Evolutionary conservation across 2,113 vertebrate genomes (phyloP), one percentile per base, ranked within the genome.

Genomic region (Sclerurus mexicanus): DNA sequence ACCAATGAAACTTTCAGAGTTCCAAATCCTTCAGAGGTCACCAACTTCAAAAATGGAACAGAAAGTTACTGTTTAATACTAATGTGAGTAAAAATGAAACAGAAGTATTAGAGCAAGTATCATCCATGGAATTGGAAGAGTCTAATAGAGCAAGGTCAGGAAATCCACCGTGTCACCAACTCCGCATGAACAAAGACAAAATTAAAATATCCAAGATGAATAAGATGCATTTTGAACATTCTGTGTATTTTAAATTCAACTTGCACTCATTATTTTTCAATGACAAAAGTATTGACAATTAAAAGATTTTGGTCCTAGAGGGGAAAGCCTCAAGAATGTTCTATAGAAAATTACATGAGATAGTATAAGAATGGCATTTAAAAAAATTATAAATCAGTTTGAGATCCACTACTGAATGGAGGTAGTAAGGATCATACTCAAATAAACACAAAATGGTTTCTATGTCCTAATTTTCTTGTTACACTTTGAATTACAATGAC

Each of bases 11-110:
- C 84, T 94, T 92, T 83, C 89, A 91, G 93, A 94, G 84, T 92
- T 93, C 80, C 90, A 96, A 94, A 96, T 82, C 93, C 95, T 94
- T 97, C 91, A 96, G 91, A 96, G 97, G 97, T 96, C 97, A 97
- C 95, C 88, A 88, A 92, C 90, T 97, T 95, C 91, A 87, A 85
- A 94, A 82, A 73, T 27, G 84, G 85, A 95, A 80, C 23, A 90
- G 86, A 79, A 95, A 93, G 90, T 96, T 94, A 80, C 89, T 87
- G 53, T n/a, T 68, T 76, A 81, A 93, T 55, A 85, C 53, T 69
- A 82, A 25, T 21, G 37, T 33, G 60, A 90, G 66, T 86, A 67
- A 86, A 93, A 96, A 40, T 79, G 88, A 76, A 94, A 72, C 46
- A 76, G 75, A 92, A 80, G 42, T 87, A 52, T 55, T 66, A 80